Percentiles rank a stretch among this genome's conserved stretches.
These are phyloP conservation scores for Portevinia maculata DNA, from an alignment of 2,888 invertebrate genomes.

Conservation along the genomic window DNA sequence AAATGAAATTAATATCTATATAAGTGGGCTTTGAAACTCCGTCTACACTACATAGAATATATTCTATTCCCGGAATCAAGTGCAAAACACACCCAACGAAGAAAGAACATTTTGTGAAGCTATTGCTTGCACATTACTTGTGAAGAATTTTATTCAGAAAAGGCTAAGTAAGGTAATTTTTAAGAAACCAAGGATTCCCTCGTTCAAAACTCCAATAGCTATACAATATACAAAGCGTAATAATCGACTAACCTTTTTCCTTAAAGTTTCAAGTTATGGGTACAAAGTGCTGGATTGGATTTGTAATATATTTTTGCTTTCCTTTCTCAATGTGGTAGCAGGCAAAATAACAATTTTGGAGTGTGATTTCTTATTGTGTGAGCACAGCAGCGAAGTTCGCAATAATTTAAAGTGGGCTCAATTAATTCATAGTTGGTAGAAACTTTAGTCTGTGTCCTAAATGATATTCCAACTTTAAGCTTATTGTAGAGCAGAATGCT, in stretches of 20 bases:
- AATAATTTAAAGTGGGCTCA: conserved; percentile 18
- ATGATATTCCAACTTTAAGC: conserved; percentile 49
- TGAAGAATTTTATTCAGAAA: too few relatives aligned
- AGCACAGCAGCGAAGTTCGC: conserved; percentile 40
- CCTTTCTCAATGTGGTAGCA: conserved; percentile 16
- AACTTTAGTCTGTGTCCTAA: conserved; percentile 25
- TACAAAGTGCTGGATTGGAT: conserved; percentile 28
- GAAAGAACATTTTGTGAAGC: too few relatives aligned
- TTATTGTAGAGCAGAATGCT: conserved; percentile 68
- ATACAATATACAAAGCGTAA: neutral
- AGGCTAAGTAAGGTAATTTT: too few relatives aligned
- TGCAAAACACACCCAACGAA: too few relatives aligned
- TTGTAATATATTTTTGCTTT: conserved; percentile 6
- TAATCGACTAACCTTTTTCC: conserved; percentile 55
- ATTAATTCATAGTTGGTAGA: conserved; percentile 63
- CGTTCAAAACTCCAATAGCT: neutral
- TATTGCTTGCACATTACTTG: too few relatives aligned
- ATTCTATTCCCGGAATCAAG: too few relatives aligned
- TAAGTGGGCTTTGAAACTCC: too few relatives aligned
- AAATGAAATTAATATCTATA: too few relatives aligned
- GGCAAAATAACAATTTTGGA: conserved; percentile 17
- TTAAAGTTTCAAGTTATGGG: conserved; percentile 55
- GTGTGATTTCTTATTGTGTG: conserved; percentile 24
- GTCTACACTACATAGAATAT: too few relatives aligned
- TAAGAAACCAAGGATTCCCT: too few relatives aligned